A percentile compares a stretch with the other conserved stretches of the same genome.
Evolutionary conservation across 2,888 invertebrate species (phyloP).

Genomic region (Cataglyphis altisquamis): DNA sequence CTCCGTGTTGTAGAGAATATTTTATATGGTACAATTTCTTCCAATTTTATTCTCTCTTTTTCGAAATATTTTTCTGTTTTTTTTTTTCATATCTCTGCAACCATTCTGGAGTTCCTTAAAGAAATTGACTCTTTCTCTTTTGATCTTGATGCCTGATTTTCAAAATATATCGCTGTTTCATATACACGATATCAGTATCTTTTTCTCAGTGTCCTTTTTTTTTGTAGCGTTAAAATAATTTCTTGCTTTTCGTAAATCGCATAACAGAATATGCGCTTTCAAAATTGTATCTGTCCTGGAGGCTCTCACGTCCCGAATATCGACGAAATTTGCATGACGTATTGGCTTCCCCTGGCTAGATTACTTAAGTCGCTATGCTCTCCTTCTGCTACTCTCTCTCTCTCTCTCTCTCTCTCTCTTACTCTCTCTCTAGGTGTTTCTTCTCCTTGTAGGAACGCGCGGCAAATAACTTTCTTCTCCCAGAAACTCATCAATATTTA

Average conservation of each 20-base stretch:
- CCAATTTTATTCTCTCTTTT: background rate
- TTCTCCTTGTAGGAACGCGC: slow-evolving; percentile 19
- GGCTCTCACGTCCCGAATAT: slow-evolving; percentile 2
- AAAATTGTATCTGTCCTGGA: background rate
- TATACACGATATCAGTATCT: background rate
- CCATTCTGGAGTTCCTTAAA: background rate
- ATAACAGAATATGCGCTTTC: background rate
- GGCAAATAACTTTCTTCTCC: slow-evolving; percentile 29
- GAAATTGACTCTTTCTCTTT: background rate
- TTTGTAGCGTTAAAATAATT: background rate
- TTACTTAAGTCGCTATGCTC: slow-evolving; percentile 23
- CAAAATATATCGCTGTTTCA: background rate
- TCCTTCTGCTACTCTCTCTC: background rate
- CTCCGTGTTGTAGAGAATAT: background rate
- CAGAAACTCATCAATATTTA: slow-evolving; percentile 47
- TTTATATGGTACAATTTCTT: background rate
- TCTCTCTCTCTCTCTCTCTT: background rate
- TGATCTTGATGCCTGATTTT: background rate
- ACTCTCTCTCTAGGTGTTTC: background rate
- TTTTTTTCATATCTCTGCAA: background rate
- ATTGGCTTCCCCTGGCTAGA: slow-evolving; percentile 20
- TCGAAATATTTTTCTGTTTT: background rate
- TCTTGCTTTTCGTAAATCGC: background rate
- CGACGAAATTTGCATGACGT: slow-evolving; percentile 20
- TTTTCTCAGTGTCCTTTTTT: background rate